Base-by-base conservation (phyloP, 2,113 vertebrate species). In the Microtus pennsylvanicus region DNA sequence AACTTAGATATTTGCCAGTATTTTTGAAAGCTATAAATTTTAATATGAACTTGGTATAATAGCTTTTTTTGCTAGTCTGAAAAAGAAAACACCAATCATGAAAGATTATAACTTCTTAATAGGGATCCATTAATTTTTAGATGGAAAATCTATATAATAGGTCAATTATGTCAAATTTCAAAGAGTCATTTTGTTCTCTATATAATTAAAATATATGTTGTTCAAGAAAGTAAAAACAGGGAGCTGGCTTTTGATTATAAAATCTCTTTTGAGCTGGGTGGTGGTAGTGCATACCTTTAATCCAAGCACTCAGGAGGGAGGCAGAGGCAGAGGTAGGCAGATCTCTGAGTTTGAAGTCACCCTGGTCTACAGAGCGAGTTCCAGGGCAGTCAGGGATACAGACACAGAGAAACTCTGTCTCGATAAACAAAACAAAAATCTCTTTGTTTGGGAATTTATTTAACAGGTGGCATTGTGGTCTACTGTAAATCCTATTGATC, bases 71-170 rank as follows among this genome's bases (percentile, higher is more conserved):
- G n/a, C 85, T 89, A 58, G 89, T 75, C 61, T 93, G 42, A 82
- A 92, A 77, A 87, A 80, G 45, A 28, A 67, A 82, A 38, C 21
- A 74, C 28, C 17, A 21, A 58, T 91, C 38, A 72, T 38, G n/a
- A 94, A 87, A 94, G 33, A 94, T 89, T 94, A 52, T 38, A 83
- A 83, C 89, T 95, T 96, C 52, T 61, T 88, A 91, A 77, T 35
- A 19, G 93, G 4, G 28, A 93, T 69, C 75, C 85, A 91, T 65
- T 76, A 42, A 83, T 83, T 90, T 89, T 94, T 90, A 92, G 63
- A 52, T 92, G n/a, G n/a, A 86, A 97, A 94, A 91, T 28, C 13
- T 19, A 83, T 47, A 77, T 17, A 85, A 70, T 67, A 87, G 17
- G 2, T 76, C 75, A 77, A 85, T 72, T 91, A 83, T 50, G 94